phyloP scores from a whole-genome alignment of 2,797 vertebrate genomes.

The Cyprinella venusta region DNA sequence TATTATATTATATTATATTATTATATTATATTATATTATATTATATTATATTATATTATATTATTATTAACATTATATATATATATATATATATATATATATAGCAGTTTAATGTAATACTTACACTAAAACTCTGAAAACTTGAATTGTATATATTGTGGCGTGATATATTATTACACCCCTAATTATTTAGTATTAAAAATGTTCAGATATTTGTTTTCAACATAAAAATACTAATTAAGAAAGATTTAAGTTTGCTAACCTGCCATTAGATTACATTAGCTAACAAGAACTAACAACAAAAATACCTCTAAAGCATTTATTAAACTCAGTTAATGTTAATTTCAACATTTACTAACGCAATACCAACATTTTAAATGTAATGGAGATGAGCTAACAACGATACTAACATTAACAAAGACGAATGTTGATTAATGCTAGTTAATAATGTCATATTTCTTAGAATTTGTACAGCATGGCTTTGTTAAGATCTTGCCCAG shows the following conservation, averaged over 20 bases:
- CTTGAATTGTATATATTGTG: too few species aligned
- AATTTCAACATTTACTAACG: not conserved
- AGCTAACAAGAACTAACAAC: not conserved
- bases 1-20: too few species aligned
- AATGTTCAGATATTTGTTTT: not conserved
- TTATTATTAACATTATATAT: too few species aligned
- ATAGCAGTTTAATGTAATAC: too few species aligned
- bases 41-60: too few species aligned
- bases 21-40: too few species aligned
- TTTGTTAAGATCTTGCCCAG: not conserved
- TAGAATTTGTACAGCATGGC: not conserved
- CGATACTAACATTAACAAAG: not conserved
- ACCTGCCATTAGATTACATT: too few species aligned
- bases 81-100: too few species aligned
- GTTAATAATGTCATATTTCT: not conserved
- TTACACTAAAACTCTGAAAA: too few species aligned
- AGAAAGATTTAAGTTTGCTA: not conserved
- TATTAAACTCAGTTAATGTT: not conserved
- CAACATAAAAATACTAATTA: not conserved
- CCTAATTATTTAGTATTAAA: not conserved
- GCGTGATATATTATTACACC: too few species aligned
- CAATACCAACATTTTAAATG: not conserved
- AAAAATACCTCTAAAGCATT: not conserved
- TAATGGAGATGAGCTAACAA: not conserved
- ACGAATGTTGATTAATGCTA: not conserved